Conservation (phyloP, 2,113 vertebrate genomes). For the Albula glossodonta region DNA sequence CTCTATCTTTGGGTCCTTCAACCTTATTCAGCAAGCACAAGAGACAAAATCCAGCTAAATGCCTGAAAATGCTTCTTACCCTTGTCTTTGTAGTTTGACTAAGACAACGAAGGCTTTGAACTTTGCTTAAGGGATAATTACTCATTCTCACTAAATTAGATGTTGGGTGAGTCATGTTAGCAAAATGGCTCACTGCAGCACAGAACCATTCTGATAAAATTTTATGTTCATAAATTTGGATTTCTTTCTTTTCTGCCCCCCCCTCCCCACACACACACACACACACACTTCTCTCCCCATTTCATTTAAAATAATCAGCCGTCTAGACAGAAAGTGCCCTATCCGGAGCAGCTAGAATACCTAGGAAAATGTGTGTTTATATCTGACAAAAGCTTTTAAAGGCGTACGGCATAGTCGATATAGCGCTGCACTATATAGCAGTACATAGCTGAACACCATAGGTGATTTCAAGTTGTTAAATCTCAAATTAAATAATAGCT, state of each 20-base stretch:
- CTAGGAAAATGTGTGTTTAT: slow-evolving; percentile 11
- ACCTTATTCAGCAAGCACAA: too few species aligned
- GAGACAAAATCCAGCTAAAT: slow-evolving; percentile 12
- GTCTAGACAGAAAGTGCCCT: slow-evolving; percentile 64
- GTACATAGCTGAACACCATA: too few species aligned
- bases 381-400: slow-evolving; percentile 2
- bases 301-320: slow-evolving; percentile 63
- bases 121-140: slow-evolving; percentile 33
- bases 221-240: slow-evolving; percentile 14
- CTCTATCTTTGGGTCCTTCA: too few species aligned
- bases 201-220: slow-evolving; percentile 4
- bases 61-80: not conserved
- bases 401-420: not conserved
- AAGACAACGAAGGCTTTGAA: slow-evolving; percentile 23
- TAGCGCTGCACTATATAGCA: too few species aligned
- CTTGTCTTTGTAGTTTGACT: slow-evolving; percentile 2
- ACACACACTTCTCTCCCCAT: not conserved
- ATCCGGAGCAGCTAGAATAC: slow-evolving; percentile 49
- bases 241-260: not conserved
- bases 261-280: not conserved
- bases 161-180: slow-evolving; percentile 29
- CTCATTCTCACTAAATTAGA: slow-evolving; percentile 18
- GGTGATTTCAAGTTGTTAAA: not conserved
- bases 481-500: not conserved
- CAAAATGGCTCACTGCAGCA: not conserved